phyloP scores from a whole-genome alignment of 2,797 vertebrate species.

The Microcaecilia unicolor region DNA sequence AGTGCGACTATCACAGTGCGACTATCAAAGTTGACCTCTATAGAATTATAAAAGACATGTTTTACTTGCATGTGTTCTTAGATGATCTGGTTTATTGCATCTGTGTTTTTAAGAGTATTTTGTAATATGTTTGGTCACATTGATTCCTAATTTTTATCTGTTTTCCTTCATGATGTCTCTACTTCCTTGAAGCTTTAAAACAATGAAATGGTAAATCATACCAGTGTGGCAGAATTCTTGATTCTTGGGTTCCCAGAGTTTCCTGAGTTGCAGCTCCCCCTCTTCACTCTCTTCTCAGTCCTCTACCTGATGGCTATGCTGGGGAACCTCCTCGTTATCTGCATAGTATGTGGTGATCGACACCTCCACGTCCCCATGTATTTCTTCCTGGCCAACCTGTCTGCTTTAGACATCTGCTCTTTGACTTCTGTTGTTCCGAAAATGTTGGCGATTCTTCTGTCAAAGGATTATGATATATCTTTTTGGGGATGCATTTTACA shows the following conservation, averaged over 20 bases:
- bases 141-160: too few species aligned
- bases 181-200: too few species aligned
- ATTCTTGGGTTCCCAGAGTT: conserved; percentile 18
- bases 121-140: too few species aligned
- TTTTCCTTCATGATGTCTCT: too few species aligned
- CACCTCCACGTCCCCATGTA: conserved; percentile 19
- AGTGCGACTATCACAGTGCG: too few species aligned
- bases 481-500: too few species aligned
- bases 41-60: too few species aligned
- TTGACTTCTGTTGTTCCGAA: conserved; percentile 1
- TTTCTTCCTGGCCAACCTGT: conserved; percentile 23
- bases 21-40: too few species aligned
- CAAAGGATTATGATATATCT: too few species aligned
- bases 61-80: too few species aligned
- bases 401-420: conserved; percentile 17
- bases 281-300: conserved; percentile 11
- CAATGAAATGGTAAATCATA: not conserved
- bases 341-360: not conserved
- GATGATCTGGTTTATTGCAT: too few species aligned
- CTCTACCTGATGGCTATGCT: conserved; percentile 11
- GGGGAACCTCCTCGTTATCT: conserved; percentile 15
- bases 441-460: conserved; percentile 20
- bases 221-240: conserved; percentile 1
- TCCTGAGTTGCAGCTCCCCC: not conserved
- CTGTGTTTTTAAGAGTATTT: too few species aligned